A percentile compares a stretch with the other conserved stretches of the same genome.
These are phyloP conservation scores for Hipposideros armiger DNA, from an alignment of 2,113 vertebrate species.

Conservation along the genomic window DNA sequence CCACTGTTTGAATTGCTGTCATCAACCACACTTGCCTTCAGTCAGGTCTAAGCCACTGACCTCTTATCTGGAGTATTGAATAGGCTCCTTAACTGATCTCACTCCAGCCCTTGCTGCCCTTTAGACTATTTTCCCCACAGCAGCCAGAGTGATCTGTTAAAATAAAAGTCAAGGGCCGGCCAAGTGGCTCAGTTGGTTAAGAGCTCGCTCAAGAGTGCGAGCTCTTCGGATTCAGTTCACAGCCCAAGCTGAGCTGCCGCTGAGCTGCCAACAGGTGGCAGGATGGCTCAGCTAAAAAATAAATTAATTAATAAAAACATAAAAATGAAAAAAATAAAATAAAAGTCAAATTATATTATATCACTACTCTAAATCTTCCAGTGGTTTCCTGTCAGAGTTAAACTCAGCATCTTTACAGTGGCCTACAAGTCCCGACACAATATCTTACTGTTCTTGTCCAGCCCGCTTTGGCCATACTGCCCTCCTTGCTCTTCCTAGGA, in stretches of 20 bases:
- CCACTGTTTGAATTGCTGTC: background rate
- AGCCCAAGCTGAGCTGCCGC: no score
- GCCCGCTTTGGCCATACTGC: background rate
- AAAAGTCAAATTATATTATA: background rate
- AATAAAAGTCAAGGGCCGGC: background rate
- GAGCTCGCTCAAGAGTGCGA: no score
- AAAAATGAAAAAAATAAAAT: background rate
- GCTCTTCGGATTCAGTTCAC: no score
- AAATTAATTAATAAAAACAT: no score
- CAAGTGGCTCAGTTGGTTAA: no score
- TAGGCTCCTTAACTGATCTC: background rate
- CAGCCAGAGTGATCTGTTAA: background rate
- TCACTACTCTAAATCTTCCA: background rate
- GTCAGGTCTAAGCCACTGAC: background rate
- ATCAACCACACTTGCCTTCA: background rate
- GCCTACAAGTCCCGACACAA: fast-evolving
- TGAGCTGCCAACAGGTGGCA: no score
- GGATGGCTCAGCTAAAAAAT: no score
- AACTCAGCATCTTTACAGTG: background rate
- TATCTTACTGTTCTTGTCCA: background rate
- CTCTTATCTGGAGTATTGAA: background rate
- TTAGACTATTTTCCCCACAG: background rate
- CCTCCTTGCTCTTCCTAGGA: background rate
- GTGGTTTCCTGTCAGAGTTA: background rate
- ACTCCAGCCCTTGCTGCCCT: background rate